Base-by-base conservation (phyloP, 2,113 vertebrate species). In the Pelodiscus sinensis region DNA sequence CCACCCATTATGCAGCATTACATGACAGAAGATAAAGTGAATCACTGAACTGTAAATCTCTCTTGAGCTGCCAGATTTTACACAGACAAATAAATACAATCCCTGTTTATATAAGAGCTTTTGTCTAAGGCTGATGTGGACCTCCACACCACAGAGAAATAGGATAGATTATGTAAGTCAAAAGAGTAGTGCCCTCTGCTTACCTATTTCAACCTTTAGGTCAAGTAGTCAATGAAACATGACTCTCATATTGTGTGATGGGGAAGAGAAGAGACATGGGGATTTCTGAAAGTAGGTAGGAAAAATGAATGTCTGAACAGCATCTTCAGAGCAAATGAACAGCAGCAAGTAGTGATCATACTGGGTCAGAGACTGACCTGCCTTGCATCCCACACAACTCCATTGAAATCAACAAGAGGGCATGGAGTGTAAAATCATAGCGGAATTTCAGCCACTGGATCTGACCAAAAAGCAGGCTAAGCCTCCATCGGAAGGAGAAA, bases 31-130 rank as follows among this genome's bases (percentile, higher is more conserved):
- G 52, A 94, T 44, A 92, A 96, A 95, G 56, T 44, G 55, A 97
- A 91, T 82, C 80, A 84, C 81, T 94, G 90, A 95, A 90, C 58
- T 84, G 87, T 78, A 96, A 94, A 82, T 18, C 10, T 88, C 77
- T 90, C 85, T 91, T 87, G 3, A 38, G 35, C 90, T 89, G 12
- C 2, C 54, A 94, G 80, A 88, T 84, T 92, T 96, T 86, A 71
- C 78, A 79, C 79, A 84, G 79, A 56, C 24, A 93, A 89, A 79
- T 68, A 86, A 88, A 90, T 87, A 97, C 94, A 97, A 95, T 87
- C 89, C 94, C 91, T 90, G 82, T 95, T 93, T 94, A 89, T 1
- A 1, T 9, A 27, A 1, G 8, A 24, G 4, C 18, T 6, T 90
- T 85, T 92, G 54, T 82, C 51, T 68, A 79, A 89, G 22, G 78